phyloP scores from a whole-genome alignment of 2,113 vertebrate species.

The Oreochromis spilurus region DNA sequence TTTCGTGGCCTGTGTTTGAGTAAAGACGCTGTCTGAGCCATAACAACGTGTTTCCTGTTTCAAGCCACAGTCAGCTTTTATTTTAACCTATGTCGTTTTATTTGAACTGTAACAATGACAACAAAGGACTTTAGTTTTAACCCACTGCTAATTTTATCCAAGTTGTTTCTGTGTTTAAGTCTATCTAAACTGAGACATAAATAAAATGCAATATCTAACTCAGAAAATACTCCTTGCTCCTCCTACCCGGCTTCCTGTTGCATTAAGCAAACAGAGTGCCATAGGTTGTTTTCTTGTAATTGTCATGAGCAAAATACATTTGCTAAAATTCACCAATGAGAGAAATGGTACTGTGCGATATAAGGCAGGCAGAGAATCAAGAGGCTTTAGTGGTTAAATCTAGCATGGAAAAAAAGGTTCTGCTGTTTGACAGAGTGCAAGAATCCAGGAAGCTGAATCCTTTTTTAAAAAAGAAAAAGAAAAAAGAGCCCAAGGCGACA shows the following conservation, averaged over 20 bases:
- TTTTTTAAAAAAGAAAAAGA: not conserved
- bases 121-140: not conserved
- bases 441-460: not conserved
- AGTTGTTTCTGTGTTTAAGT: not conserved
- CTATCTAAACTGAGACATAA: not conserved
- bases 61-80: not conserved
- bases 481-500: not conserved
- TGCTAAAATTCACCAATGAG: not conserved
- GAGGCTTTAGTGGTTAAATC: not conserved
- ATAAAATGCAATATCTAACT: not conserved
- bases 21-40: not conserved
- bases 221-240: not conserved
- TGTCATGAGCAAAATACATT: not conserved
- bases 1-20: not conserved
- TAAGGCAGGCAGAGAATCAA: not conserved
- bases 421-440: not conserved
- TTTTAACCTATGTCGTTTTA: not conserved
- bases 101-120: not conserved
- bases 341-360: not conserved
- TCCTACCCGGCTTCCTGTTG: not conserved
- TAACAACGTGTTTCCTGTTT: not conserved
- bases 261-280: not conserved
- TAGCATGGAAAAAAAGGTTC: not conserved
- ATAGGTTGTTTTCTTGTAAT: not conserved
- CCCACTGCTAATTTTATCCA: not conserved